Evolutionary conservation across 2,888 invertebrate species (phyloP), one percentile per base, ranked within the genome.

Genomic region (Stenodema calcarata): DNA sequence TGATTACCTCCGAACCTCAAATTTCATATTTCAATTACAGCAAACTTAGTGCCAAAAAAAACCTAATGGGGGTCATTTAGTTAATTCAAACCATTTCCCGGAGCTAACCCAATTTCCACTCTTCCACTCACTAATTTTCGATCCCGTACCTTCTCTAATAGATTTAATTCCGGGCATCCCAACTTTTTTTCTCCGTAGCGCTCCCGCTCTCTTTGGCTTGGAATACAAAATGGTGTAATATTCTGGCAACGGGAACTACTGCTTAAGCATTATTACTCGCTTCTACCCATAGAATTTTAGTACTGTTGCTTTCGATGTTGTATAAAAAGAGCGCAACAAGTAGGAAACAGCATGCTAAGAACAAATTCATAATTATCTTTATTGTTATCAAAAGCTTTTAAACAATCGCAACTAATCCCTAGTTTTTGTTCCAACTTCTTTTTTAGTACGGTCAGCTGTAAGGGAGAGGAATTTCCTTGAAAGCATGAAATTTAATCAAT

Each of bases 401-500:
- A n/a, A n/a, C n/a, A 50, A 50, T 50, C 12, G 14, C 50, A 50
- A 82, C 42, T 82, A 82, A 82, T 81, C 62, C 35, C 3, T 70
- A 35, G 30, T 73, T 75, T 73, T 84, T 75, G 70, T 70, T 82
- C 47, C 75, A 50, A 80, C 44, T 84, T 44, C 47, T 80, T 54
- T 35, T 82, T 82, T 82, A 84, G 84, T 73, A 70, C 84, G 84
- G 84, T 84, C 84, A 30, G 82, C 62, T 28, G 42, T 69, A 84
- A 73, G 84, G 28, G 84, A 70, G 73, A 83, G 47, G 83, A n/a
- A 27, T 83, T 44, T 73, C 73, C 83, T 83, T 44, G 83, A 83
- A 84, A 84, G 84, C 84, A 84, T 84, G 84, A 42, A 73, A 84
- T 54, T 84, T 73, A 27, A 75, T 84, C 84, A 84, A 47, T 73